Percentiles rank a stretch among this genome's conserved stretches.
Evolutionary conservation across 1,140 invertebrate species (phyloP).

Genomic region (Papilio polyxenes): DNA sequence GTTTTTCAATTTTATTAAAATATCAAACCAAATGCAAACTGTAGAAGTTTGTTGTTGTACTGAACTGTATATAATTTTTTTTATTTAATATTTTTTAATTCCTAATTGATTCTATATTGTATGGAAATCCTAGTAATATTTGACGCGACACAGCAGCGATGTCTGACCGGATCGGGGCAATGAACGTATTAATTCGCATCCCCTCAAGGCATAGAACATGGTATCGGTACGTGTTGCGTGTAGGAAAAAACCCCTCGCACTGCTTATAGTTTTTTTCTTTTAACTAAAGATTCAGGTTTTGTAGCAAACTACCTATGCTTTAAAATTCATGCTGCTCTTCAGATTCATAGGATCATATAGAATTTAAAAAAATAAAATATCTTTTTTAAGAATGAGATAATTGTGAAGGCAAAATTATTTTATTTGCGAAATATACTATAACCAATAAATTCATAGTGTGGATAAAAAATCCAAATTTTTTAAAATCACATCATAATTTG

Average conservation of each 20-base stretch:
- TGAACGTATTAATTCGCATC: constrained; percentile 67
- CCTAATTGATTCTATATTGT: not conserved
- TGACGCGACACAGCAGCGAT: constrained; percentile 39
- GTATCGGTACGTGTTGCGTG: constrained; percentile 20
- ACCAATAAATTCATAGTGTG: too few species aligned
- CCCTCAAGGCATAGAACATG: constrained; percentile 39
- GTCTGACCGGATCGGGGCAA: constrained; percentile 53
- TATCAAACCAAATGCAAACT: too few species aligned
- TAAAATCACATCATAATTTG: too few species aligned
- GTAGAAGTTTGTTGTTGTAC: too few species aligned
- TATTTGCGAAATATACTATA: too few species aligned
- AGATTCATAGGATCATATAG: not conserved
- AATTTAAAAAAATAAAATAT: too few species aligned
- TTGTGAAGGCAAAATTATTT: too few species aligned
- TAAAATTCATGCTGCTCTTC: not conserved
- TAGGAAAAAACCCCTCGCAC: constrained; percentile 23
- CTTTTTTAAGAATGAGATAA: too few species aligned
- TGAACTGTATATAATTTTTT: too few species aligned
- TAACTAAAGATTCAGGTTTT: not conserved
- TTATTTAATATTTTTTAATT: too few species aligned
- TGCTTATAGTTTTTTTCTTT: not conserved
- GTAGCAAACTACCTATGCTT: not conserved
- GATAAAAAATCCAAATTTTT: too few species aligned
- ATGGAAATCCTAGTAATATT: constrained; percentile 10
- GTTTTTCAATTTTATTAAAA: too few species aligned